Percentiles rank a stretch among this genome's conserved stretches.
Conservation (phyloP, 2,888 invertebrate species). For the Hemithea aestivaria region DNA sequence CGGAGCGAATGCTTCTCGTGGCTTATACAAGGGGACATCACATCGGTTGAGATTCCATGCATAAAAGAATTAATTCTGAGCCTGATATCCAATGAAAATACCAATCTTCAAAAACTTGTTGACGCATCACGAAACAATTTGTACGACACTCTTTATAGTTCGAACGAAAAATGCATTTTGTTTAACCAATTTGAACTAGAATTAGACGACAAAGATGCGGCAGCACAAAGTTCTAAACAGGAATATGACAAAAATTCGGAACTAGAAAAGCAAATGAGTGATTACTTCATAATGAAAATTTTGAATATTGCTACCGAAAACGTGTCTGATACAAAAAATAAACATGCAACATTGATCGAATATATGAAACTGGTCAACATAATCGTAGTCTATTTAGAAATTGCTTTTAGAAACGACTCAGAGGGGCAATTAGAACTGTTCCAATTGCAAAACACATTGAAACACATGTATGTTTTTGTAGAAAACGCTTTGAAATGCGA, state of each 20-base stretch:
- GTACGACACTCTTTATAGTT: conserved; percentile 48
- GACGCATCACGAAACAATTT: conserved; percentile 28
- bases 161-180: conserved; percentile 51
- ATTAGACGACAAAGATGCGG: conserved; percentile 15
- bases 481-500: conserved; percentile 39
- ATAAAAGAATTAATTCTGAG: conserved; percentile 46
- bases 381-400: conserved; percentile 44
- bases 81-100: conserved; percentile 54
- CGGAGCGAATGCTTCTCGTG: conserved; percentile 52
- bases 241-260: conserved; percentile 36
- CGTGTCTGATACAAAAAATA: not conserved
- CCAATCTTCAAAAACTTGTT: conserved; percentile 18
- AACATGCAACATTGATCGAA: conserved; percentile 30
- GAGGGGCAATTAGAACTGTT: conserved; percentile 34
- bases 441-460: conserved; percentile 35
- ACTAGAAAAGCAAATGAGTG: conserved; percentile 34
- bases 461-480: conserved; percentile 37
- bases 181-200: conserved; percentile 60
- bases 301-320: conserved; percentile 17
- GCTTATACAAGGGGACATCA: conserved; percentile 44
- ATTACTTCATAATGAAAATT: conserved; percentile 34
- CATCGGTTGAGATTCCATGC: conserved; percentile 28
- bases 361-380: conserved; percentile 40
- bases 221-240: conserved; percentile 19
- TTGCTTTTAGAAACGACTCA: conserved; percentile 32